A percentile compares a stretch with the other conserved stretches of the same genome.
These are phyloP conservation scores for Portevinia maculata DNA, from an alignment of 2,888 invertebrate genomes.

Conservation along the genomic window DNA sequence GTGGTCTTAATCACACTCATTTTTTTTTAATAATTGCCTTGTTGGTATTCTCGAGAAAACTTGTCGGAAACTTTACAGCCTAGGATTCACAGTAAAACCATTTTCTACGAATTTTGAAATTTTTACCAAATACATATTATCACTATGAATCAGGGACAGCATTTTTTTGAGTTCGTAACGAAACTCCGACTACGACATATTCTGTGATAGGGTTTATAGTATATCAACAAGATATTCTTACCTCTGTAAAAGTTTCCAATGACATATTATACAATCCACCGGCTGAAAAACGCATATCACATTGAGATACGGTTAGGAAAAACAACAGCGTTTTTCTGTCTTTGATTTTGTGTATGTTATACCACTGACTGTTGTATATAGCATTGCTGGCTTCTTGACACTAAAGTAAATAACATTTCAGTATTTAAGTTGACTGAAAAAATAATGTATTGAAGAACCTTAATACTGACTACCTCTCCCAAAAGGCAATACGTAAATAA, in stretches of 20 bases:
- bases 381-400: constrained; percentile 31
- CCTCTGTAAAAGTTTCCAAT: constrained; percentile 46
- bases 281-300: constrained; percentile 43
- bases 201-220: no score
- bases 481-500: constrained; percentile 47
- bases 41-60: no score
- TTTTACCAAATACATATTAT: no score
- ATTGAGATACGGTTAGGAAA: constrained; percentile 33
- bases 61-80: no score
- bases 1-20: no score
- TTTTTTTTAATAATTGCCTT: no score
- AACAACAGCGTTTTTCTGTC: constrained; percentile 25
- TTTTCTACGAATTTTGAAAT: no score
- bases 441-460: constrained; percentile 16
- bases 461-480: constrained; percentile 44
- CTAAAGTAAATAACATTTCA: constrained; percentile 2
- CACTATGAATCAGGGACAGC: no score
- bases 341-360: constrained; percentile 16
- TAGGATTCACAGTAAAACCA: no score
- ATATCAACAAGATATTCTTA: no score
- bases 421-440: background rate
- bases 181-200: no score
- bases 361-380: constrained; percentile 46
- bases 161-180: no score
- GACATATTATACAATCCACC: constrained; percentile 39